Conservation (phyloP, 2,888 invertebrate genomes). For the Plagiodera versicolora region DNA sequence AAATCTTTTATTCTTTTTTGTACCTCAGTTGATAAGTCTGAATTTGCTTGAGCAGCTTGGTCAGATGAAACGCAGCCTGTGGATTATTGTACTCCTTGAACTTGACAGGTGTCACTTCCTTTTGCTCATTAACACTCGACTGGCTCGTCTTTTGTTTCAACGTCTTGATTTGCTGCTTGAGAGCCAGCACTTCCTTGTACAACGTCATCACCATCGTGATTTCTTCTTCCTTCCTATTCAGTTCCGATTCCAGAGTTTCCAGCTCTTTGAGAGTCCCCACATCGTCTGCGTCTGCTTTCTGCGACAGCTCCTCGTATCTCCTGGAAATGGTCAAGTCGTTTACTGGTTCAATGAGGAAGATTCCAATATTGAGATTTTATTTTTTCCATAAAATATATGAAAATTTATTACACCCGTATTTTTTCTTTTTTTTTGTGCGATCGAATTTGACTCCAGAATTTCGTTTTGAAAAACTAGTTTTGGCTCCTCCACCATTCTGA, state of each 20-base stretch:
- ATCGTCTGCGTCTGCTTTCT: slow-evolving; percentile 34
- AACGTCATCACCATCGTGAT: slow-evolving; percentile 53
- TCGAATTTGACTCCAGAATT: no score
- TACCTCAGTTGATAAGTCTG: slow-evolving; percentile 50
- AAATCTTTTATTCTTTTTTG: slow-evolving; percentile 28
- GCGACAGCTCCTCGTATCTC: slow-evolving; percentile 46
- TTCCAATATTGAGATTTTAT: no score
- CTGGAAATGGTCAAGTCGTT: slow-evolving; percentile 30
- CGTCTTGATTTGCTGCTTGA: slow-evolving; percentile 51
- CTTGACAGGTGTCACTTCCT: slow-evolving; percentile 24
- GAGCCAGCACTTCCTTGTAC: slow-evolving; percentile 52
- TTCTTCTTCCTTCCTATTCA: slow-evolving; percentile 53
- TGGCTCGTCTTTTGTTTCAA: slow-evolving; percentile 46
- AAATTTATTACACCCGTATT: no score
- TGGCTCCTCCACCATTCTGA: no score
- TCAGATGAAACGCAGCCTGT: slow-evolving; percentile 49
- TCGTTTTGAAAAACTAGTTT: no score
- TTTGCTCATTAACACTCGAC: slow-evolving; percentile 33
- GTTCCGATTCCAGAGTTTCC: slow-evolving; percentile 47
- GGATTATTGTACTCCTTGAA: slow-evolving; percentile 44
- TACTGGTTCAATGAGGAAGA: no score
- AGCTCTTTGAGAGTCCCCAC: slow-evolving; percentile 43
- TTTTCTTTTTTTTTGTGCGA: no score
- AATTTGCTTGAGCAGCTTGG: slow-evolving; percentile 52
- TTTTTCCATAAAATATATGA: no score